These are phyloP conservation scores for Lasioglossum marginatum DNA, from an alignment of 2,888 invertebrate species.

Conservation along the genomic window DNA sequence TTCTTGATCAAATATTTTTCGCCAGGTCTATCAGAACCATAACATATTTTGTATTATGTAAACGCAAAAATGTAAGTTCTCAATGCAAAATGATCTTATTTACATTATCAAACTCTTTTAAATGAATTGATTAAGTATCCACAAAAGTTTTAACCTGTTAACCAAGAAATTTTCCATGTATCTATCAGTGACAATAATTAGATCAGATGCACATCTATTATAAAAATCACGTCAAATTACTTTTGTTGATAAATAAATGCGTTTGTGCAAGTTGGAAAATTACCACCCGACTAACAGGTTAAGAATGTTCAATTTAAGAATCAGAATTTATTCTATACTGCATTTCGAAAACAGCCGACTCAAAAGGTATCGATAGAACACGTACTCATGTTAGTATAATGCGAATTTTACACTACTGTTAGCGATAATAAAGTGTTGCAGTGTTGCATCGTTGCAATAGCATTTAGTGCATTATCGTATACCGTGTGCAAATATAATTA, in stretches of 20 bases:
- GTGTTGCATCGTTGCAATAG: constrained; percentile 52
- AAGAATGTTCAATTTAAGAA: neutral
- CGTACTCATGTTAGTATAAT: constrained; percentile 22
- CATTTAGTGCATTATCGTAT: constrained; percentile 69
- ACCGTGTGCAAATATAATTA: constrained; percentile 72
- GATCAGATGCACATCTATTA: too few relatives aligned
- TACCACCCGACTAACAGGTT: neutral
- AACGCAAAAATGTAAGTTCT: neutral
- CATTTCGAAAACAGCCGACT: neutral
- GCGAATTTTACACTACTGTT: constrained; percentile 33
- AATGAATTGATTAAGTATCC: neutral
- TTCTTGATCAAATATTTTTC: neutral
- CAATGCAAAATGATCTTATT: constrained; percentile 1
- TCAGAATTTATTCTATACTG: neutral
- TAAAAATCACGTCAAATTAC: neutral
- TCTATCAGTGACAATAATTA: too few relatives aligned
- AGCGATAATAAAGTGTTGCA: constrained; percentile 46
- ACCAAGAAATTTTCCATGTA: neutral
- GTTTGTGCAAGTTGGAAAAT: neutral
- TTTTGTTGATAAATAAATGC: neutral
- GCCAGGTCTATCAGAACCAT: neutral
- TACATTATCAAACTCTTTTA: neutral
- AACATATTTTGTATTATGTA: neutral
- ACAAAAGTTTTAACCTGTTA: neutral
- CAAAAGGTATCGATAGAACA: constrained; percentile 8